Evolutionary conservation across 2,888 invertebrate species (phyloP), one percentile per base, ranked within the genome.

Genomic region (Thera obeliscata): DNA sequence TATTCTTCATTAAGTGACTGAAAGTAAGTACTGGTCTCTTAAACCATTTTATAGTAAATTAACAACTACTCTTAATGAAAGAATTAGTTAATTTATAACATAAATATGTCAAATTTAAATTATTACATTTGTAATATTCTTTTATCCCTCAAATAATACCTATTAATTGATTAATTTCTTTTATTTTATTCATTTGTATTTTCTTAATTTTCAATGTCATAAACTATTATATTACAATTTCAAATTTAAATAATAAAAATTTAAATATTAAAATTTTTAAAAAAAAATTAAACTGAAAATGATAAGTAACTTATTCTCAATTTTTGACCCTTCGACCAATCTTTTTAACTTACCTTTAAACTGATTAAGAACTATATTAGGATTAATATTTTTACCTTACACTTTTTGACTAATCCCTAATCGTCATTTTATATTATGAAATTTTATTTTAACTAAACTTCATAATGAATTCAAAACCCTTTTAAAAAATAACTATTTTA

Each of bases 1-100:
- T 86, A 87, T 83, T 83, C 81, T 67, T 91, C 94, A 95, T 94
- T 94, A 94, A 94, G 94, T 95, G 95, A 93, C 95, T 95, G 95
- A 95, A 95, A 94, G 94, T 89, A 95, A 95, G 95, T 94, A 94
- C 67, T 95, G 95, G 94, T 95, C 95, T 95, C 95, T 96, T 95
- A 95, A 96, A 95, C 94, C 95, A 95, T 80, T 82, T 85, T 76
- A 95, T 95, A 95, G 94, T 95, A 95, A 91, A 87, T 88, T 94
- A 94, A 90, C 94, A 89, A 73, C 81, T 95, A 95, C 94, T 95
- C 94, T 94, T 95, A 95, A 94, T 95, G 94, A 93, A 80, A 94
- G 95, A 95, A 92, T 94, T 95, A 89, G 87, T 91, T 91, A 94
- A 89, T 86, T 11, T 50, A 81, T 88, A 90, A 90, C 90, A 86